These are phyloP conservation scores for Leptopilina clavipes DNA, from an alignment of 1,140 invertebrate genomes.

Conservation along the genomic window DNA sequence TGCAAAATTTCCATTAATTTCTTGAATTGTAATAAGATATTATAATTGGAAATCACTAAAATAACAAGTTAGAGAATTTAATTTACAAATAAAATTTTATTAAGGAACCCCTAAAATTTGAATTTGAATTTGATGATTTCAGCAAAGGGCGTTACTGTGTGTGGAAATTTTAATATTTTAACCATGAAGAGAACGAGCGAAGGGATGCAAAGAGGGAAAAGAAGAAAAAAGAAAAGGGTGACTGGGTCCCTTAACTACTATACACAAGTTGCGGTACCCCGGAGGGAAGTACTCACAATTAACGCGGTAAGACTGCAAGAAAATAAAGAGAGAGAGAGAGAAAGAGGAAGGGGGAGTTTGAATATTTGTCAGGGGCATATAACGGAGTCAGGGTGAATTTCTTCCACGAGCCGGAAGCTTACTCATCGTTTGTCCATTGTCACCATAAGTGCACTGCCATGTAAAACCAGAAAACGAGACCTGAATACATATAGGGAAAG, in stretches of 20 bases:
- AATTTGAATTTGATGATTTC: conserved; percentile 5
- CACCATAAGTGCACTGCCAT: conserved; percentile 20
- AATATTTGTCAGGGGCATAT: background rate
- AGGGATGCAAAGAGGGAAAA: conserved; percentile 2
- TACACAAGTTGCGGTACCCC: conserved; percentile 6
- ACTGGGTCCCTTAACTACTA: conserved; percentile 6
- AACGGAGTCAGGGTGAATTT: background rate
- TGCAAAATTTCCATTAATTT: too few relatives aligned
- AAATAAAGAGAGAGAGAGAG: background rate
- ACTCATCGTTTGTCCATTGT: conserved; percentile 32
- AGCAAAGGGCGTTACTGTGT: background rate
- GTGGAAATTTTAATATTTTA: conserved; percentile 23
- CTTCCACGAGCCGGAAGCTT: conserved; percentile 26
- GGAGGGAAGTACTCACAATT: conserved; percentile 29
- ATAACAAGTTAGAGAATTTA: too few relatives aligned
- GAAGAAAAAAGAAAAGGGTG: conserved; percentile 25
- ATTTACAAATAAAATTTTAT: too few relatives aligned
- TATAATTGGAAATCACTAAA: too few relatives aligned
- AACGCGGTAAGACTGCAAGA: conserved; percentile 28
- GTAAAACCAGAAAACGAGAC: conserved; percentile 24
- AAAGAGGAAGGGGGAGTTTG: background rate
- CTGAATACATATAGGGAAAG: background rate
- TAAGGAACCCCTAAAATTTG: background rate
- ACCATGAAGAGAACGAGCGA: conserved; percentile 35
- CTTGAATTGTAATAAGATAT: too few relatives aligned